phyloP scores from a whole-genome alignment of 2,797 vertebrate species.

The Micrastur ruficollis region DNA sequence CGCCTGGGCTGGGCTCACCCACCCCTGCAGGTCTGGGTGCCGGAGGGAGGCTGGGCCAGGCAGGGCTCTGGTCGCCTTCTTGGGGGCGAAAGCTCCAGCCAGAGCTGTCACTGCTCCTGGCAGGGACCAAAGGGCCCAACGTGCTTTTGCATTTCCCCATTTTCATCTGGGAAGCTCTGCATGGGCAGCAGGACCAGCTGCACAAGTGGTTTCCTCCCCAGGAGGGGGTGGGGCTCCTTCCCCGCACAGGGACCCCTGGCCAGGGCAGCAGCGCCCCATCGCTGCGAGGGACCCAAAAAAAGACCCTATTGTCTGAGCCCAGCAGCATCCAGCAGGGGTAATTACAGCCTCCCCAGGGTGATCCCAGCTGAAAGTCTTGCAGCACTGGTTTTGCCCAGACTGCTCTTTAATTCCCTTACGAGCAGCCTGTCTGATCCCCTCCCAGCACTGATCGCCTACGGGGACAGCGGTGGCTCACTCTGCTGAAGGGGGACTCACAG shows the following conservation, averaged over 20 bases:
- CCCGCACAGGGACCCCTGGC: background rate
- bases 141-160: background rate
- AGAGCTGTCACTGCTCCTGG: background rate
- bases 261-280: background rate
- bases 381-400: background rate
- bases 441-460: fast-evolving
- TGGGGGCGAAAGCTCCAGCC: background rate
- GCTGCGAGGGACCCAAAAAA: too few relatives aligned
- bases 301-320: background rate
- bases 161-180: background rate
- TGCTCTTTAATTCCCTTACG: background rate
- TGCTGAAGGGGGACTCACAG: background rate
- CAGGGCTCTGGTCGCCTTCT: background rate
- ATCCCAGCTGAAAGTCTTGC: background rate
- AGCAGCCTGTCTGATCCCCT: background rate
- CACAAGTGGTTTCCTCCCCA: fast-evolving
- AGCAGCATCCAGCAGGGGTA: background rate
- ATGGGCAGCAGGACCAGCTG: fast-evolving
- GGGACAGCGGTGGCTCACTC: background rate
- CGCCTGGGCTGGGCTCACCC: background rate
- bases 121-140: fast-evolving
- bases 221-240: background rate
- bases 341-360: background rate
- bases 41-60: background rate
- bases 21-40: fast-evolving